Percentiles rank a stretch among this genome's conserved stretches.
phyloP scores from a whole-genome alignment of 2,113 vertebrate species.

The Pao palembangensis region DNA sequence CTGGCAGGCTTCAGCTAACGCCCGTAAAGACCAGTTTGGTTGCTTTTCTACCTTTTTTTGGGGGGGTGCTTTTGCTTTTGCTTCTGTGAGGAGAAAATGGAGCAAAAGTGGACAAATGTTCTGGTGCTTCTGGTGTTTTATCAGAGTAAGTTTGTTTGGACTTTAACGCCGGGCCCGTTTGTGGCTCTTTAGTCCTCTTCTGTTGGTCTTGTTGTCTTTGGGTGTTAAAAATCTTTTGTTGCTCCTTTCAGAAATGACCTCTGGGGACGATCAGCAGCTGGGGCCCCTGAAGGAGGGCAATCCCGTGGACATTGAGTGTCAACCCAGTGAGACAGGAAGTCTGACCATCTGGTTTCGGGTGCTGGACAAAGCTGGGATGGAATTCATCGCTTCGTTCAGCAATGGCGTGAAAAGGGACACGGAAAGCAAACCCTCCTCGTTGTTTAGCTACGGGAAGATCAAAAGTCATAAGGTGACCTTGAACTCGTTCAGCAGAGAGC shows the following conservation, averaged over 20 bases:
- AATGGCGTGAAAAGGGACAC: fast-evolving
- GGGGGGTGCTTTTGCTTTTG: not conserved
- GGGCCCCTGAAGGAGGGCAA: fast-evolving
- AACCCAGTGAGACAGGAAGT: fast-evolving
- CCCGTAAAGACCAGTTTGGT: conserved; percentile 5
- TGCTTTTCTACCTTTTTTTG: conserved; percentile 4
- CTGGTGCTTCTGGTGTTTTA: conserved; percentile 38
- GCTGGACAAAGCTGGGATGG: conserved; percentile 1
- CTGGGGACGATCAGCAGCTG: fast-evolving
- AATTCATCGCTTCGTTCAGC: conserved; percentile 50
- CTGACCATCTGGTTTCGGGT: conserved; percentile 44
- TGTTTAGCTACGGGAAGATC: fast-evolving
- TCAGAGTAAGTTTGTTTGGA: conserved; percentile 42
- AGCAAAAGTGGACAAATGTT: conserved; percentile 42
- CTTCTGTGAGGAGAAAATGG: conserved; percentile 44
- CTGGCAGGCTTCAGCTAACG: conserved; percentile 12
- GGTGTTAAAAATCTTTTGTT: too few relatives aligned
- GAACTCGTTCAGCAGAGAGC: conserved; percentile 17
- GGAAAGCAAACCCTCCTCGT: fast-evolving
- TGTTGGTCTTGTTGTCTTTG: not conserved
- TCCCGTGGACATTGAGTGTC: fast-evolving
- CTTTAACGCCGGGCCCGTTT: not conserved
- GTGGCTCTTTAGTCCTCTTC: not conserved
- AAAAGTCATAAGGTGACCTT: fast-evolving
- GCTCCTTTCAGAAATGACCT: conserved; percentile 4